Base-by-base conservation (phyloP, 1,140 invertebrate species). In the Ceratosolen solmsi region DNA sequence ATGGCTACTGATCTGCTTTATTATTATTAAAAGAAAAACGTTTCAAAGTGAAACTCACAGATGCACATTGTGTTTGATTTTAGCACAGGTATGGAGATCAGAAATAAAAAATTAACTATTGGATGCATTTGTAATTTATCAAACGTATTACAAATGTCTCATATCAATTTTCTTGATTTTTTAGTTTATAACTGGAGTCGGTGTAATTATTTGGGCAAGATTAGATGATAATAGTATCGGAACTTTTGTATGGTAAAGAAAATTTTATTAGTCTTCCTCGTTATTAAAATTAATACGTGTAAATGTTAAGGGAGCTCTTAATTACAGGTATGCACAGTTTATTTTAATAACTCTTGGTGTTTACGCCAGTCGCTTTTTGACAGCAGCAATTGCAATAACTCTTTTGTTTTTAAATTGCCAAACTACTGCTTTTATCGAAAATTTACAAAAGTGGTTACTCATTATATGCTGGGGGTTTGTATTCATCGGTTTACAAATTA, bases 281-380 rank as follows among this genome's bases (percentile, higher is more conserved):
- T 73, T 22, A 56, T 33, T 22, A 22, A 36, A 73, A 25, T 49
- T n/a, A 41, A 49, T 36, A 38, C 22, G 11, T 51, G 13, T 49
- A 30, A 36, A 73, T 54, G 2, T 33, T 73, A 51, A 15, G 4
- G 11, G n/a, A 46, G 51, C 51, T 72, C 60, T 78, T 73, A 71
- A 56, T 54, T 80, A 30, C 33, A 92, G 94, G 86, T 95, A 95
- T 84, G 60, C 95, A 1, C 95, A 97, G 86, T 96, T 96, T 87
- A 89, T 94, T 36, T 85, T 97, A 1, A 95, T 96, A 83, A 94
- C 94, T 36, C 91, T 94, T 65, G 96, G 96, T 33, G 94, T 96
- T 38, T 95, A 96, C 86, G 95, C 95, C 68, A 94, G 95, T 46
- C 92, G 97, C 36, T 91, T 98, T 41, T 98, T 96, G 95, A 96